These are phyloP conservation scores for Orthosia gracilis DNA, from an alignment of 2,888 invertebrate genomes.

Conservation along the genomic window DNA sequence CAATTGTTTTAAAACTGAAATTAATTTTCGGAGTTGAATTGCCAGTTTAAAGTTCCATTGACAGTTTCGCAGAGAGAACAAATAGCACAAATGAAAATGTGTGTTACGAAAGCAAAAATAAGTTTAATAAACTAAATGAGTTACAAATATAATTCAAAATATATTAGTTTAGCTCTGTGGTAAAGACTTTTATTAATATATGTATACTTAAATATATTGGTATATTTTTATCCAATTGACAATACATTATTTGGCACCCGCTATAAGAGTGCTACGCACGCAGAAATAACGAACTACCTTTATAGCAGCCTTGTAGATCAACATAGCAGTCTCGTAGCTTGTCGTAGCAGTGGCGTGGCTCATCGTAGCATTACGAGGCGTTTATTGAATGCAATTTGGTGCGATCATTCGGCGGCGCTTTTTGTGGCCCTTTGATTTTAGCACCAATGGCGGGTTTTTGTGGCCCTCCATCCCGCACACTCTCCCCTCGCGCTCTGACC, in stretches of 20 bases:
- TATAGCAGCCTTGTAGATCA: conserved; percentile 39
- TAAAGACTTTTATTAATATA: too few relatives aligned
- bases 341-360: conserved; percentile 45
- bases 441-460: conserved; percentile 49
- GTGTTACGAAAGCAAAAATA: too few relatives aligned
- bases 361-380: conserved; percentile 23
- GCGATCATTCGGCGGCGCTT: conserved; percentile 38
- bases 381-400: conserved; percentile 60
- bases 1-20: conserved; percentile 20
- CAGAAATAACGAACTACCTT: conserved; percentile 34
- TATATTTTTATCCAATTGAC: too few relatives aligned
- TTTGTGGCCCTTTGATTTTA: conserved; percentile 62
- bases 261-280: conserved; percentile 15
- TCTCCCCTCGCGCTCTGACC: not conserved
- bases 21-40: conserved; percentile 4
- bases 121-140: too few relatives aligned
- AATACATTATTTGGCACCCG: too few relatives aligned
- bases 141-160: too few relatives aligned
- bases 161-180: not conserved
- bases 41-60: not conserved
- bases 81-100: not conserved
- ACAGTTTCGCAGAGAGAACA: not conserved
- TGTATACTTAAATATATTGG: too few relatives aligned
- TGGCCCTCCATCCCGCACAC: not conserved
- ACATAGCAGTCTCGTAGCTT: conserved; percentile 38